Evolutionary conservation across 2,113 vertebrate species (phyloP).

Genomic region (Vidua macroura): DNA sequence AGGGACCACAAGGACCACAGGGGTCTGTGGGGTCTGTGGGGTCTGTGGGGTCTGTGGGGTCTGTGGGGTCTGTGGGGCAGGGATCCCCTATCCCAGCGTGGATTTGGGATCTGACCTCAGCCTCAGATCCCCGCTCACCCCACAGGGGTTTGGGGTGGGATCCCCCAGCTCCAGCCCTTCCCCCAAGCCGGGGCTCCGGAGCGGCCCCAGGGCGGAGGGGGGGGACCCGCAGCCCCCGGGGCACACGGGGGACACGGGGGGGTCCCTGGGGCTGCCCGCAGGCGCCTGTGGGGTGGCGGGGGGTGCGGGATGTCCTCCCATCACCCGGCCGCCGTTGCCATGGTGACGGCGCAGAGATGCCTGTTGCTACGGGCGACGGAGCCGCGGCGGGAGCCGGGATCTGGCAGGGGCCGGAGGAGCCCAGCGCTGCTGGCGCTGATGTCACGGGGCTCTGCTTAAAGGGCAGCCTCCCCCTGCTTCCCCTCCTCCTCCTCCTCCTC

Average conservation of each 20-base stretch:
- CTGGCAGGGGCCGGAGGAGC: neutral
- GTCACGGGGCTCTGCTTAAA: neutral
- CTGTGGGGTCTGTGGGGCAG: too few species aligned
- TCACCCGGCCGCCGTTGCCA: slow-evolving; percentile 17
- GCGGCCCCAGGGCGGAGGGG: too few species aligned
- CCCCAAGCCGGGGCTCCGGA: too few species aligned
- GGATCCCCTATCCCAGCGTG: too few species aligned
- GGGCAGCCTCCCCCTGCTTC: neutral
- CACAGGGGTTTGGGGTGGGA: neutral
- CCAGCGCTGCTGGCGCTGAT: neutral
- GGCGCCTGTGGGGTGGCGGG: too few species aligned
- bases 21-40: too few species aligned
- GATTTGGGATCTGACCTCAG: too few species aligned
- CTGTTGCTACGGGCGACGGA: slow-evolving; percentile 44
- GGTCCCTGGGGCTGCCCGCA: fast-evolving
- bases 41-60: too few species aligned
- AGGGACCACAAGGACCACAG: too few species aligned
- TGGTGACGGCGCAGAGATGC: slow-evolving; percentile 14
- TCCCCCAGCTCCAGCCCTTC: too few species aligned
- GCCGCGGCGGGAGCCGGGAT: slow-evolving; percentile 3
- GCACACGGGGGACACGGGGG: neutral
- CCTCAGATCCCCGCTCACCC: neutral
- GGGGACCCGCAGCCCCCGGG: too few species aligned
- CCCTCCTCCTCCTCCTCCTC: neutral
- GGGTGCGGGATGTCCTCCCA: neutral